Percentiles rank a stretch among this genome's conserved stretches.
Conservation (phyloP, 2,113 vertebrate genomes). For the Mandrillus leucophaeus region DNA sequence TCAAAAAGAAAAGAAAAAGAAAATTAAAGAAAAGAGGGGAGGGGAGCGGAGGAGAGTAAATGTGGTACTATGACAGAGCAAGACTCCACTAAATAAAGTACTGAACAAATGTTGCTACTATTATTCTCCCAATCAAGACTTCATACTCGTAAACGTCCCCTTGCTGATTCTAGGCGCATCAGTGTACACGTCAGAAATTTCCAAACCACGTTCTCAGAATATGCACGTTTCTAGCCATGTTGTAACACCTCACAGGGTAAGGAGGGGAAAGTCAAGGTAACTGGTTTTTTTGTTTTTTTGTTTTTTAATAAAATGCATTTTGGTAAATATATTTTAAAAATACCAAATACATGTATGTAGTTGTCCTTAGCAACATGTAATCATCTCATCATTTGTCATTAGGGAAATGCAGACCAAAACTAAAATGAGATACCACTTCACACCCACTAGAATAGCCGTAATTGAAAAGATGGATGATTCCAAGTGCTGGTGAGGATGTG, state of each 20-base stretch:
- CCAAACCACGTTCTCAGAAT: neutral
- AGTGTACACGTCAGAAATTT: neutral
- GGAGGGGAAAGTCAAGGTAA: neutral
- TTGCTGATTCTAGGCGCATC: neutral
- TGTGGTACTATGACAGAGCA: too few species aligned
- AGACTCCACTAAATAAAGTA: too few species aligned
- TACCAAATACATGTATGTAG: neutral
- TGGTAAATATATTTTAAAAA: neutral
- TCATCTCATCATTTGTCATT: neutral
- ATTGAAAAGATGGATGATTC: neutral
- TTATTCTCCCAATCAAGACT: neutral
- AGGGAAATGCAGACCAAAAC: constrained; percentile 30
- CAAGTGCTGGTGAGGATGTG: neutral
- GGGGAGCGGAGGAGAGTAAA: too few species aligned
- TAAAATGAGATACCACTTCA: neutral
- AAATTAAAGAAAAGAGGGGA: too few species aligned
- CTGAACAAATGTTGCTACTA: neutral
- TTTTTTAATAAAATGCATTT: neutral
- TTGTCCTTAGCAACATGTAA: neutral
- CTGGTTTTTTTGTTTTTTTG: neutral
- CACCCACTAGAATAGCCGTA: neutral
- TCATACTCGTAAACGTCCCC: neutral
- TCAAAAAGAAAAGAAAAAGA: too few species aligned
- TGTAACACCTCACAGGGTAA: neutral
- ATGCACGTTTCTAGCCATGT: neutral